Base-by-base conservation (phyloP, 2,797 vertebrate genomes). In the Enoplosus armatus region DNA sequence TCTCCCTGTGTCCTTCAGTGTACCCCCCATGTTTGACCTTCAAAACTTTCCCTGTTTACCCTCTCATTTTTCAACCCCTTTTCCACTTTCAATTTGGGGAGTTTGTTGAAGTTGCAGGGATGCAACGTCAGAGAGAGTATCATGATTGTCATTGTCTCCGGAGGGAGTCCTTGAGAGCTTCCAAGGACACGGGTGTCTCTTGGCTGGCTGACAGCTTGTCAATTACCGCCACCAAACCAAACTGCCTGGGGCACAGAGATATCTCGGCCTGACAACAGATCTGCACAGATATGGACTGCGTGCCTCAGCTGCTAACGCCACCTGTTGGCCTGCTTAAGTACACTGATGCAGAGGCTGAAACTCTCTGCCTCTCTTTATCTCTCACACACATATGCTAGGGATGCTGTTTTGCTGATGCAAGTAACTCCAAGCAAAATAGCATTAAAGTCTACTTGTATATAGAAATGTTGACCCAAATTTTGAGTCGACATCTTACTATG, bases 201-300 rank as follows among this genome's bases (percentile, higher is more conserved):
- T 93, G 92, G 91, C 93, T 53, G 80, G 69, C 70, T 92, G 92
- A 93, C 91, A 93, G 86, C 79, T 88, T 80, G 82, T 93, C 93
- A 92, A 88, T 93, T 89, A 92, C 88, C 18, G 68, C 77, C 72
- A 81, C 75, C 82, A 68, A 79, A 87, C 41, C 61, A 63, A 75
- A 79, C 87, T 62, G 83, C 90, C 89, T 45, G 72, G 65, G 78
- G 79, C 37, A 33, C 29, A n/a, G 54, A 68, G 82, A 87, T 77
- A 79, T 72, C 83, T 79, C 29, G 0, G 14, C 29, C 55, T 26
- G 33, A 66, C 63, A 76, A 50, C 72, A 75, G 87, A 90, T 89
- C 70, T 73, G 66, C 69, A 78, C 76, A 48, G 83, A 90, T 87
- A 89, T 29, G 55, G 58, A 66, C 82, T 72, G 31, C 53, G 60